These are phyloP conservation scores for Trididemnum clinides DNA, from an alignment of 23 tunicate species.

Conservation along the genomic window DNA sequence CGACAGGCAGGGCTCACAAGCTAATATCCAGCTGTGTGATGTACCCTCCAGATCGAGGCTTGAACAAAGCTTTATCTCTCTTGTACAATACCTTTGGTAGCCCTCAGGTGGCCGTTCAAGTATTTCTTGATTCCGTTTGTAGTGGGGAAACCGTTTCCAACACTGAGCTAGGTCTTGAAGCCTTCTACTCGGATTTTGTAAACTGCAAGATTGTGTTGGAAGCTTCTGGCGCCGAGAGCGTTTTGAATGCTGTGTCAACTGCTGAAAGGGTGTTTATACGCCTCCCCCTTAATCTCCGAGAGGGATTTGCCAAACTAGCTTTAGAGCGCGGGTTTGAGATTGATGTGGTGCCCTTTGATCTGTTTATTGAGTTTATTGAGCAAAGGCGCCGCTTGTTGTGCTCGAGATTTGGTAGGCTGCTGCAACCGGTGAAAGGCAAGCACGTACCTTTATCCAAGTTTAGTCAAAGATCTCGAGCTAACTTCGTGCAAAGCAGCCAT, in stretches of 20 bases:
- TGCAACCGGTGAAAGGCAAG: not conserved
- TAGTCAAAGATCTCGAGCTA: too few relatives aligned
- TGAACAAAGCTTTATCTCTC: not conserved
- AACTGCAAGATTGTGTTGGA: slow-evolving; percentile 12
- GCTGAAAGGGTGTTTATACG: too few relatives aligned
- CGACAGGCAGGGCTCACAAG: slow-evolving; percentile 15
- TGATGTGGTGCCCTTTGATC: slow-evolving; percentile 17
- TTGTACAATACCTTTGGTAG: not conserved
- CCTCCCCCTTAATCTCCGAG: not conserved
- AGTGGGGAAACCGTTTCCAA: not conserved
- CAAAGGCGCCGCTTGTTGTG: not conserved
- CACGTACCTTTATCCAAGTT: too few relatives aligned
- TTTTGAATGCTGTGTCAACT: not conserved
- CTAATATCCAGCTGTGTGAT: not conserved
- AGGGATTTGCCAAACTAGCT: not conserved
- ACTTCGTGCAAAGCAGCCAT: too few relatives aligned
- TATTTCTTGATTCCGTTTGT: not conserved
- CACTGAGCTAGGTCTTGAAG: slow-evolving; percentile 7
- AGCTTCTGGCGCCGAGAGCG: not conserved
- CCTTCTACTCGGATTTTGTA: not conserved
- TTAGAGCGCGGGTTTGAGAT: not conserved
- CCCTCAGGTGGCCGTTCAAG: slow-evolving; percentile 4
- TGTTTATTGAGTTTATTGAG: slow-evolving; percentile 9
- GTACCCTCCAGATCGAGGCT: not conserved
- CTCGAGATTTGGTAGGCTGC: slow-evolving; percentile 6